Evolutionary conservation across 2,888 invertebrate genomes (phyloP), one percentile per base, ranked within the genome.

Genomic region (Ganaspis brasiliensis): DNA sequence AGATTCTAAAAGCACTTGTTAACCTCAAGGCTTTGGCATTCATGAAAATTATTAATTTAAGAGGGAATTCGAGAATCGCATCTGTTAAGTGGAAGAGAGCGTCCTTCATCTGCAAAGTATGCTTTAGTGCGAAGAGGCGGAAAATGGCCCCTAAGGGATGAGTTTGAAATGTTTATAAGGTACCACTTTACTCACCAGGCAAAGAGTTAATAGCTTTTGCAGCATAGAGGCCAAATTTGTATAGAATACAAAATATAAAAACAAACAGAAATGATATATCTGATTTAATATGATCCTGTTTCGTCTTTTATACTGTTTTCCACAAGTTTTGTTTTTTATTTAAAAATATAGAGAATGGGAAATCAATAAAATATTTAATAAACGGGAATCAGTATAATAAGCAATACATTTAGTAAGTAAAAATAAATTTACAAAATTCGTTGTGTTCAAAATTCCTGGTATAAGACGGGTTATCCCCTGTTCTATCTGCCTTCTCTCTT

Each of bases 11-110:
- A 52, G 19, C 52, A 16, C 19, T 6, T 19, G 19, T 5, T 2
- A 5, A 19, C 21, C 40, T 40, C 1, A 21, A 40, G 40, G 12
- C 31, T 19, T 37, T 19, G 16, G 14, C 10, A 63, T 63, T 40
- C 40, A 21, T 63, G 12, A 14, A 63, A 63, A 63, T 63, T 63
- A 40, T 63, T 63, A 21, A 63, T 63, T 63, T 40, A 8, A 63
- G 21, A 21, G 37, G 5, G 63, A 63, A 63, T 56, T 14, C 26
- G 14, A 12, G 56, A 24, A 37, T 63, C 21, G 37, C 6, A 31
- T 35, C 19, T 12, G 19, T 40, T 63, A 40, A 63, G 63, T 63
- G 63, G 63, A 24, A 40, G 63, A 37, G 37, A 14, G 63, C 37
- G 21, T 16, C 37, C 21, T 40, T 14, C 21, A 63, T 12, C 63